Conservation (phyloP, 2,797 vertebrate species). For the Cynodonichthys magdalenae region DNA sequence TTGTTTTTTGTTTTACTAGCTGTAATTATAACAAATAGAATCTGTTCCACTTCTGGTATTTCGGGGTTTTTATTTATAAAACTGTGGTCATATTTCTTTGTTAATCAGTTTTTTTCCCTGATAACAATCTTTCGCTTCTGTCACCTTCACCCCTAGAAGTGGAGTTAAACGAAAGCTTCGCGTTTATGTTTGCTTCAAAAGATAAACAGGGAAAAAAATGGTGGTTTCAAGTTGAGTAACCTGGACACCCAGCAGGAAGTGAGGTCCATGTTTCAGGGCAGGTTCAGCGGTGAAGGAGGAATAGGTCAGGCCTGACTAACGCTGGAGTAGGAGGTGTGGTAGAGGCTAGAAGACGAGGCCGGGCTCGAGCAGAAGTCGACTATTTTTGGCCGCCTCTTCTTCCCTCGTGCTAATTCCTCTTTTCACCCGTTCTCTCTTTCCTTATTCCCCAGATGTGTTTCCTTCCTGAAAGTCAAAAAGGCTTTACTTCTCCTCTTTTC, state of each 20-base stretch:
- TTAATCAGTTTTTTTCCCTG: background rate
- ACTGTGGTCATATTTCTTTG: slow-evolving; percentile 9
- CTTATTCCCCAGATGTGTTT: slow-evolving; percentile 81
- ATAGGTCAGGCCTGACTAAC: slow-evolving; percentile 71
- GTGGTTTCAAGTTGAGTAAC: slow-evolving; percentile 24
- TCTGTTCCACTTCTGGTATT: slow-evolving; percentile 1
- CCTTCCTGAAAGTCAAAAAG: slow-evolving; percentile 80
- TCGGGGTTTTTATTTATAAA: background rate
- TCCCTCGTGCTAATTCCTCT: slow-evolving; percentile 78
- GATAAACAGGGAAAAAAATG: background rate
- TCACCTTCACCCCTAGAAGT: background rate
- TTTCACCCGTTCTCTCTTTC: slow-evolving; percentile 78
- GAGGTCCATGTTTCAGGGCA: slow-evolving; percentile 42
- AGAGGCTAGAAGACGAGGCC: slow-evolving; percentile 36
- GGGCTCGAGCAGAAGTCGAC: slow-evolving; percentile 55
- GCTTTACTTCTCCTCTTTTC: slow-evolving; percentile 80
- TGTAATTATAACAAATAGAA: slow-evolving; percentile 10
- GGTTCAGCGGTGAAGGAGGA: slow-evolving; percentile 47
- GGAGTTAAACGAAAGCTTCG: background rate
- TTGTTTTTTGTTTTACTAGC: slow-evolving; percentile 1
- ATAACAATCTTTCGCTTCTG: slow-evolving; percentile 1
- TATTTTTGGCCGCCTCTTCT: slow-evolving; percentile 77
- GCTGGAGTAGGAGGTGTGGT: slow-evolving; percentile 50
- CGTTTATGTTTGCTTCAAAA: slow-evolving; percentile 6
- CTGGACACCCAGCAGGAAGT: slow-evolving; percentile 59